Conservation (phyloP, 1,140 invertebrate genomes). For the Brachystomella parvula region DNA sequence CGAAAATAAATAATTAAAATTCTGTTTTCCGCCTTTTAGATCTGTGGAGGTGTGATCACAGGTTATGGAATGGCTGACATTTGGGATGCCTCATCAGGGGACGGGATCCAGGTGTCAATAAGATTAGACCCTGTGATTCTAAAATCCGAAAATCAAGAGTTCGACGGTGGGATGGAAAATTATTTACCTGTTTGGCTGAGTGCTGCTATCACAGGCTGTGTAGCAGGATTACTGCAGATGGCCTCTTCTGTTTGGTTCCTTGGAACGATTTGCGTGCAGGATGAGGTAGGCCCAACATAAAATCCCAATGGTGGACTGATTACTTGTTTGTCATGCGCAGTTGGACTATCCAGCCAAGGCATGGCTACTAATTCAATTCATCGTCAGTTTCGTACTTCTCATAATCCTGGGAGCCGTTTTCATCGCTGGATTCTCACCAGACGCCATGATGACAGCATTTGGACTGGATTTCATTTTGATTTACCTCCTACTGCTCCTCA, state of each 20-base stretch:
- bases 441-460: neutral
- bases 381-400: neutral
- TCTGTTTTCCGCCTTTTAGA: neutral
- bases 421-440: neutral
- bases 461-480: neutral
- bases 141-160: neutral
- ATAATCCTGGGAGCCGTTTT: neutral
- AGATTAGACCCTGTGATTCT: neutral
- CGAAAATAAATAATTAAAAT: neutral
- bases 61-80: neutral
- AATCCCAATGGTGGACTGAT: neutral
- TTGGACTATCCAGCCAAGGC: neutral
- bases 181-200: neutral
- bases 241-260: neutral
- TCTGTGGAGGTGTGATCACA: neutral
- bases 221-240: neutral
- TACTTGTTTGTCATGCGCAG: neutral
- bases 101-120: neutral
- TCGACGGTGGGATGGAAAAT: neutral
- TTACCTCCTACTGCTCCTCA: neutral
- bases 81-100: neutral
- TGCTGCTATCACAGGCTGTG: neutral
- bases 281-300: neutral
- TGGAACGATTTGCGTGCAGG: neutral
- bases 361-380: neutral